A percentile compares a stretch with the other conserved stretches of the same genome.
Evolutionary conservation across 2,888 invertebrate species (phyloP).

Genomic region (Minunthozetes semirufus): DNA sequence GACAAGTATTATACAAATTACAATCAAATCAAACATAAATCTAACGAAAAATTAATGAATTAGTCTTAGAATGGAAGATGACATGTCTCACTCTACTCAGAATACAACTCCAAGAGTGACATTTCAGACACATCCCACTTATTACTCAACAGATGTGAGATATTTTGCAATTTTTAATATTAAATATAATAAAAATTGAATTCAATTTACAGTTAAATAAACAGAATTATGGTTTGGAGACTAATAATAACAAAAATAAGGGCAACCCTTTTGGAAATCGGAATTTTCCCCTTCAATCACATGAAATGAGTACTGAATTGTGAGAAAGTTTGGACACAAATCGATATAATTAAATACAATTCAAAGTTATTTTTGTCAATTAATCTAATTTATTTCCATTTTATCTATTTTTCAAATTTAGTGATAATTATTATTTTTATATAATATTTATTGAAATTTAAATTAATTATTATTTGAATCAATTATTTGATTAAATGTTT

Average conservation of each 20-base stretch:
- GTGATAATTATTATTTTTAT: too few relatives aligned
- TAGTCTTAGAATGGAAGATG: neutral
- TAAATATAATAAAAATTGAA: neutral
- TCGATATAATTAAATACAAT: too few relatives aligned
- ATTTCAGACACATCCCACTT: slow-evolving; percentile 40
- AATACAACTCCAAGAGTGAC: slow-evolving; percentile 35
- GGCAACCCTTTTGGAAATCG: neutral
- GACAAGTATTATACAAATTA: neutral
- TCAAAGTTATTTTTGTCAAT: too few relatives aligned
- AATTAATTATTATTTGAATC: too few relatives aligned
- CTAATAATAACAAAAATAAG: neutral
- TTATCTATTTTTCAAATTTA: too few relatives aligned
- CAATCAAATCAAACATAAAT: neutral
- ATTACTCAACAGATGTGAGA: slow-evolving; percentile 35
- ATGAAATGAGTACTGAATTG: slow-evolving; percentile 43
- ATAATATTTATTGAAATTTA: too few relatives aligned
- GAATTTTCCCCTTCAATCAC: slow-evolving; percentile 23
- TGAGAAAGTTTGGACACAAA: slow-evolving; percentile 25
- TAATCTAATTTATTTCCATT: too few relatives aligned
- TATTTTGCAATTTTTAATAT: neutral
- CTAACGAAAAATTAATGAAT: neutral
- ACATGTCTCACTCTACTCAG: neutral
- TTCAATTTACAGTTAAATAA: neutral
- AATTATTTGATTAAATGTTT: too few relatives aligned
- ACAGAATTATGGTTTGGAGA: neutral